phyloP scores from a whole-genome alignment of 2,888 invertebrate species.

The Serrognathus titanus region DNA sequence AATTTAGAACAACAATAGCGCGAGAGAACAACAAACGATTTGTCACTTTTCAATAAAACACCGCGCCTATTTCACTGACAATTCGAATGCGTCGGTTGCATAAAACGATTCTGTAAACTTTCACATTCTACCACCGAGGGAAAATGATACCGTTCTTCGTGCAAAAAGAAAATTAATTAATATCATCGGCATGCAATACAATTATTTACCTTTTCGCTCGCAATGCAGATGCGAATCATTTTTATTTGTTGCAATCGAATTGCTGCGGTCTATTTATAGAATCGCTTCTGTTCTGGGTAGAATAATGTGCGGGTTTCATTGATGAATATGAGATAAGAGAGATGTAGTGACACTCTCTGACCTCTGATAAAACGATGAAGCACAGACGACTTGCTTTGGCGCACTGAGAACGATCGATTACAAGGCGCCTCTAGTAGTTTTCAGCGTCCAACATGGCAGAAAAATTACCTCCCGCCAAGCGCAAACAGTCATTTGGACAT shows the following conservation, averaged over 20 bases:
- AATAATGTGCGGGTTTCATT: background rate
- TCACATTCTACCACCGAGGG: too few species aligned
- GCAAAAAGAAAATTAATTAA: background rate
- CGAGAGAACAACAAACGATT: too few species aligned
- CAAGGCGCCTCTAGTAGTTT: constrained; percentile 25
- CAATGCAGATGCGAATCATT: background rate
- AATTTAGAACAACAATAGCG: too few species aligned
- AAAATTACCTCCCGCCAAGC: constrained; percentile 21
- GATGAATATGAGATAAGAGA: constrained; percentile 4
- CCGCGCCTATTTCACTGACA: background rate
- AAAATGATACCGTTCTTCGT: too few species aligned
- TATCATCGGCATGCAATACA: background rate
- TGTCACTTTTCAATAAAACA: background rate
- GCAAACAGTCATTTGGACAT: background rate
- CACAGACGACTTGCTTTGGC: constrained; percentile 27
- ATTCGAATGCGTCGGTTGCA: background rate
- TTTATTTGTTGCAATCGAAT: background rate
- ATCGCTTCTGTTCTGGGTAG: background rate
- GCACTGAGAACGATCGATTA: constrained; percentile 31
- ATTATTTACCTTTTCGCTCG: background rate
- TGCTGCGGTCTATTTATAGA: background rate
- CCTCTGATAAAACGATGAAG: constrained; percentile 24
- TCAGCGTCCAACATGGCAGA: constrained; percentile 26
- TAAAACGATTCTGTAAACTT: background rate
- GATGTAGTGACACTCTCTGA: constrained; percentile 13